Evolutionary conservation across 2,797 vertebrate genomes (phyloP), one percentile per base, ranked within the genome.

Genomic region (Tokudaia muenninki): DNA sequence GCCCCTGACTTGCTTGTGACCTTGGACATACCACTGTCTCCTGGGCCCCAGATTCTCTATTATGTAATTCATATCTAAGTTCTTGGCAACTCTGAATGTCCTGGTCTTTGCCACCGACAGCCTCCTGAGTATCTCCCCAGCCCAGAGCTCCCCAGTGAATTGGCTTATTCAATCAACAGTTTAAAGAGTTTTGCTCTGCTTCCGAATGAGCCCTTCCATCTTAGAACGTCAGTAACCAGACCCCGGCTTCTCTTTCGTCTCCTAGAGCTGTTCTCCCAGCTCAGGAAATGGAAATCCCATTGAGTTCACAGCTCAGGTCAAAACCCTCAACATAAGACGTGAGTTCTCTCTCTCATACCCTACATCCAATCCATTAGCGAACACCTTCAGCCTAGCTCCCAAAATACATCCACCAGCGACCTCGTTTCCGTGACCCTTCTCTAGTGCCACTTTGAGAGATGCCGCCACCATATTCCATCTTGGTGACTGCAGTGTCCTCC

Each of bases 271-370:
- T 44, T 59, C 81, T 79, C 86, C 74, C 90, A 24, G 74, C 89
- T 90, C 83, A 52, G 89, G 8, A 96, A 94, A 74, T 78, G 82
- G 95, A 96, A 86, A 83, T 63, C 34, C 92, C 89, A 87, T 74
- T 63, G 72, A 83, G 92, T 94, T 95, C 94, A 94, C 72, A 74
- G 61, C n/a, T 67, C 47, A 22, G 95, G 89, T 95, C 80, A 83
- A 87, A 96, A 80, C 94, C 91, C 90, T 6, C 0, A 81, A 7
- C 13, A 67, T 37, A 70, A 84, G 61, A 57, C 86, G 41, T 34
- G 70, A 95, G 37, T 57, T 70, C 55, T 77, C 63, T 72, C 67
- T 67, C 63, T 74, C 21, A 37, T 63, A 80, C 37, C 41, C 44
- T 13, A 70, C 21, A 86, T 52, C 87, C 22, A 37, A 59, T 50